Percentiles rank a stretch among this genome's conserved stretches.
These are phyloP conservation scores for Philereme vetulata DNA, from an alignment of 2,888 invertebrate species.

Conservation along the genomic window DNA sequence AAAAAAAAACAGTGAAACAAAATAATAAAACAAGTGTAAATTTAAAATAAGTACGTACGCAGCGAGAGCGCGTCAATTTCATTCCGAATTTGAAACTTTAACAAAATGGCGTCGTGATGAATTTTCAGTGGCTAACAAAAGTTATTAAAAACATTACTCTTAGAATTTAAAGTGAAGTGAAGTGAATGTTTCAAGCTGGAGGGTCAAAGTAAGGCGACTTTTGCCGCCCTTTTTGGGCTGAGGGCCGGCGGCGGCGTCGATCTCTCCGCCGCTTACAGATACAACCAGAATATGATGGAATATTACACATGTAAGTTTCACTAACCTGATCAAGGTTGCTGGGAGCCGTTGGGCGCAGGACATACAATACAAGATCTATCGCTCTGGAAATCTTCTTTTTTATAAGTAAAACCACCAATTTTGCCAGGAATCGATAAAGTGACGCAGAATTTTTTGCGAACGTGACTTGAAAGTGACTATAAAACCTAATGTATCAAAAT, in stretches of 20 bases:
- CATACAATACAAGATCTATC: too few species aligned
- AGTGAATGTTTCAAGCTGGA: constrained; percentile 84
- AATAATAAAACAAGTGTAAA: constrained; percentile 3
- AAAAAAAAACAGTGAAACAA: too few species aligned
- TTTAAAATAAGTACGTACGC: constrained; percentile 4
- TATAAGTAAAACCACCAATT: too few species aligned
- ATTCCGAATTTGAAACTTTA: constrained; percentile 17
- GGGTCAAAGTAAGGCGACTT: constrained; percentile 85
- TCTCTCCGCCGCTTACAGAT: constrained; percentile 96
- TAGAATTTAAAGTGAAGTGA: constrained; percentile 48
- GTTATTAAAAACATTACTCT: constrained; percentile 36
- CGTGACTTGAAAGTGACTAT: too few species aligned
- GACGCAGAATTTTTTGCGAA: too few species aligned
- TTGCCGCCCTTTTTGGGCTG: constrained; percentile 86
- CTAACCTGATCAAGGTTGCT: too few species aligned
- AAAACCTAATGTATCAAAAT: too few species aligned
- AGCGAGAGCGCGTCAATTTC: constrained; percentile 2
- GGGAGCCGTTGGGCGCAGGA: too few species aligned
- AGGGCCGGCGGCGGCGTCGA: constrained; percentile 91
- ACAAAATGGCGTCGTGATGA: constrained; percentile 45
- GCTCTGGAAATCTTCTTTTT: too few species aligned
- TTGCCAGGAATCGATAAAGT: too few species aligned
- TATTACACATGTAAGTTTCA: constrained; percentile 96
- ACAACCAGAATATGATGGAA: constrained; percentile 99
- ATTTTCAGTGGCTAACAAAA: constrained; percentile 40